Evolutionary conservation across 2,888 invertebrate genomes (phyloP).

Genomic region (Melipona beecheii): DNA sequence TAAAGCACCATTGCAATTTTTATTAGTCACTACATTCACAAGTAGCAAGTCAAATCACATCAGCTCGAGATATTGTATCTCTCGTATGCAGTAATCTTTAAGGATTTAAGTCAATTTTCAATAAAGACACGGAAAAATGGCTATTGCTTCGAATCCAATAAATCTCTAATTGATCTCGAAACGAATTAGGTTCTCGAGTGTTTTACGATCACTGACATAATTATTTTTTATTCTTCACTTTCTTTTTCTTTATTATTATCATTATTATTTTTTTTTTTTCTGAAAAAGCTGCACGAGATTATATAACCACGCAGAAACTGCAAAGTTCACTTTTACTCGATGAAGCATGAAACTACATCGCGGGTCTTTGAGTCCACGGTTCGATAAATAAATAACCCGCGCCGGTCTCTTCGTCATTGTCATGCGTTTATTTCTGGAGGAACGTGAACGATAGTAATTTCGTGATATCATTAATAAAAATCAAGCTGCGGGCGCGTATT

Average conservation of each 20-base stretch:
- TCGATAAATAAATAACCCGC: slow-evolving; percentile 52
- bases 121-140: neutral
- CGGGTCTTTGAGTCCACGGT: slow-evolving; percentile 37
- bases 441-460: slow-evolving; percentile 9
- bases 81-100: neutral
- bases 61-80: neutral
- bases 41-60: neutral
- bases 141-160: neutral
- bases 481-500: neutral
- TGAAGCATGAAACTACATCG: slow-evolving; percentile 47
- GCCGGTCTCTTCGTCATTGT: slow-evolving; percentile 35
- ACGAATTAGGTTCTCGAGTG: neutral
- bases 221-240: neutral
- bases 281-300: slow-evolving; percentile 29
- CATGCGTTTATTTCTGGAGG: slow-evolving; percentile 41
- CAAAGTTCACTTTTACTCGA: slow-evolving; percentile 51
- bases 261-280: neutral
- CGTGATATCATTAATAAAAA: slow-evolving; percentile 19
- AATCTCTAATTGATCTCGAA: neutral
- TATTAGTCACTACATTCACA: neutral
- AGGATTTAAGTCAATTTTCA: neutral
- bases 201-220: neutral
- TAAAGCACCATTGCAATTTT: neutral
- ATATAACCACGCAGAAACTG: slow-evolving; percentile 40
- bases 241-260: neutral